Evolutionary conservation across 2,888 invertebrate genomes (phyloP), one percentile per base, ranked within the genome.

Genomic region (Aphodius sticticus): DNA sequence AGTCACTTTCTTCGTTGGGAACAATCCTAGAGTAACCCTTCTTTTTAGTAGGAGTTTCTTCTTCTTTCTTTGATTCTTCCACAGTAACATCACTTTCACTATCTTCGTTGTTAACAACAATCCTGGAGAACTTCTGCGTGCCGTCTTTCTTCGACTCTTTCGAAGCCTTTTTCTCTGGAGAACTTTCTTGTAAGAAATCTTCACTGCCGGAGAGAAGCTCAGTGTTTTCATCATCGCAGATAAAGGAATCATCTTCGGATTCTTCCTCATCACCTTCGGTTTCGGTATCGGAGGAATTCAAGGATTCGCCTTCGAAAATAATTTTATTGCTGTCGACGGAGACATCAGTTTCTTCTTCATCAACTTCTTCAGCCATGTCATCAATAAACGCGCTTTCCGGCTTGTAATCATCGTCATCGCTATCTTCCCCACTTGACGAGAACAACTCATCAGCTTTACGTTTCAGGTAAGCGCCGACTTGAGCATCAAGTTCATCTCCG

Each of bases 301-400:
- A 83, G 6, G 88, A 87, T 84, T 89, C 89, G 15, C 89, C 89
- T 79, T 86, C 85, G 82, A 87, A 88, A 5, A 85, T 81, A 36
- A 89, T 88, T 69, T 87, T 86, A 81, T 88, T 89, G 78, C 88
- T 88, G 36, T 84, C 87, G 83, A 88, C 87, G 69, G 87, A 87
- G 12, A 88, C 87, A 12, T 74, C 74, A 14, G 4, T 35, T 4
- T 87, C 88, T 77, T 88, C 88, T 83, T 89, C 88, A 82, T 88
- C 87, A 15, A 86, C 88, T 85, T 89, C 89, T 79, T 86, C 86
- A 14, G 88, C 89, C 84, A 86, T 85, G 77, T 85, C 86, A 81
- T 85, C 86, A 7, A 88, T 76, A 78, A 84, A 85, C 71, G 82
- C 79, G 69, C 80, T 81, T 6, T 69, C 76, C 7, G 80, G 77